A percentile compares a stretch with the other conserved stretches of the same genome.
Conservation (phyloP, 2,888 invertebrate species). For the Capitulum mitella region DNA sequence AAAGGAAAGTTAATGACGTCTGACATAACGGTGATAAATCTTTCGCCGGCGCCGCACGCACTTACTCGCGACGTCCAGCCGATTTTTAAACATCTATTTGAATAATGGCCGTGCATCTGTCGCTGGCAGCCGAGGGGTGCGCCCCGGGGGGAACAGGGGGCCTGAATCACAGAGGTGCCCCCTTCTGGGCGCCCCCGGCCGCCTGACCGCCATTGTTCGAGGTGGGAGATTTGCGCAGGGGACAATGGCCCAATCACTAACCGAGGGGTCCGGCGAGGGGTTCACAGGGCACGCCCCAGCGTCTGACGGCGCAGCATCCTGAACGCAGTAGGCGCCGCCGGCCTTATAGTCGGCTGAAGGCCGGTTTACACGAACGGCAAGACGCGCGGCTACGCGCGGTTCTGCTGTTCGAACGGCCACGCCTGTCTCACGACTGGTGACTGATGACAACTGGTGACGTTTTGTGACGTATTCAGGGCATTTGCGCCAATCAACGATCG, state of each 20-base stretch:
- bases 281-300: background rate
- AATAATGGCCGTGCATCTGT: conserved; percentile 7
- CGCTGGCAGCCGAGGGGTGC: background rate
- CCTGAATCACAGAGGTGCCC: background rate
- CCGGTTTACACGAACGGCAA: too few species aligned
- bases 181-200: background rate
- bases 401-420: too few species aligned
- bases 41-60: background rate
- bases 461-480: too few species aligned
- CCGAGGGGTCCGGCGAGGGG: background rate
- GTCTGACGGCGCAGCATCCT: background rate
- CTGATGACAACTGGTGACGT: too few species aligned
- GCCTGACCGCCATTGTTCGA: background rate
- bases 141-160: background rate
- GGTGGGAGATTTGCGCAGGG: conserved; percentile 13
- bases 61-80: background rate
- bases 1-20: background rate
- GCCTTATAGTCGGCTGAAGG: too few species aligned
- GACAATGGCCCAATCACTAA: conserved; percentile 2
- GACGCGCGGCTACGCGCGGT: too few species aligned
- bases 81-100: conserved; percentile 10
- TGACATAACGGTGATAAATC: background rate
- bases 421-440: too few species aligned
- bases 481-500: too few species aligned
- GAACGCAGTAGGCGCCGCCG: background rate